Conservation (phyloP, 2,888 invertebrate genomes). For the Tipula helvola region DNA sequence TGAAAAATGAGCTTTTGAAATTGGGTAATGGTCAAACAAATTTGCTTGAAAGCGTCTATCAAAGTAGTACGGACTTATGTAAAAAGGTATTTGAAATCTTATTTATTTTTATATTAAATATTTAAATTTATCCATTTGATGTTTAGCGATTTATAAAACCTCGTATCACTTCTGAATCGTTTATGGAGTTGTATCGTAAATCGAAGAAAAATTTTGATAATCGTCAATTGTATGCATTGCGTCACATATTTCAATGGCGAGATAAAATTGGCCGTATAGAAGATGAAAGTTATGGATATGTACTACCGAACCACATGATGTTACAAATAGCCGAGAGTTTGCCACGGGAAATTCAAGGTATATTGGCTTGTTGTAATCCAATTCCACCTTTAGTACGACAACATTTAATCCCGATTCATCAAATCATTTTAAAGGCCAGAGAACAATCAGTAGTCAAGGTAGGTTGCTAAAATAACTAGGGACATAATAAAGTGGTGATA, state of each 20-base stretch:
- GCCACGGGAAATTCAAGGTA: slow-evolving; percentile 85
- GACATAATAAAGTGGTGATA: background rate
- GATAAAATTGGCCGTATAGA: slow-evolving; percentile 69
- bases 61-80: slow-evolving; percentile 63
- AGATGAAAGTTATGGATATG: slow-evolving; percentile 87
- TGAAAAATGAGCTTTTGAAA: slow-evolving; percentile 61
- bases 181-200: slow-evolving; percentile 62
- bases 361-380: slow-evolving; percentile 86
- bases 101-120: background rate
- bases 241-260: slow-evolving; percentile 75
- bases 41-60: slow-evolving; percentile 55
- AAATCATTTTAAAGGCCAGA: slow-evolving; percentile 55
- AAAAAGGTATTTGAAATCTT: slow-evolving; percentile 37
- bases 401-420: slow-evolving; percentile 45
- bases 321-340: slow-evolving; percentile 75
- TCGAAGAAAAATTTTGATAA: slow-evolving; percentile 73
- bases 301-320: slow-evolving; percentile 94
- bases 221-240: slow-evolving; percentile 71
- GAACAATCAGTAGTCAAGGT: slow-evolving; percentile 53
- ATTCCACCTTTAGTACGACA: slow-evolving; percentile 60
- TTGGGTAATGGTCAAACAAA: slow-evolving; percentile 50
- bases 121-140: slow-evolving; percentile 12
- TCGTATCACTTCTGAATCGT: slow-evolving; percentile 50
- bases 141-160: slow-evolving; percentile 69
- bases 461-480: slow-evolving; percentile 15